These are phyloP conservation scores for Pristionchus maxplancki DNA, from an alignment of 2,888 invertebrate genomes.

Conservation along the genomic window DNA sequence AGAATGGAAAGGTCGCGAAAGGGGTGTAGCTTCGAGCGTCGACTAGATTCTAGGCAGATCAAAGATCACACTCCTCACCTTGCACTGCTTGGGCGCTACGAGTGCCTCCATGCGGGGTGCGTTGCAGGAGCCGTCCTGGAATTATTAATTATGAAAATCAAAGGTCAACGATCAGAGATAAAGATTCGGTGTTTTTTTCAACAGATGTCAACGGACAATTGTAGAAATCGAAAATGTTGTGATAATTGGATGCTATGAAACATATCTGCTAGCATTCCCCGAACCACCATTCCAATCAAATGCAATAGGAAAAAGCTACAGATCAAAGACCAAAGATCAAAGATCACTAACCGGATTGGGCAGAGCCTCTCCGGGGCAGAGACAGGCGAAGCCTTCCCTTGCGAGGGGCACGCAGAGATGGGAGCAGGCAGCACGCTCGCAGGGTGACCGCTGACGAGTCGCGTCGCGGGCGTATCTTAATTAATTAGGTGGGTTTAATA, in stretches of 20 bases:
- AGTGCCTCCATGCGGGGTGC: slow-evolving; percentile 82
- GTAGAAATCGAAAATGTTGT: no score
- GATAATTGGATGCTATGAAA: no score
- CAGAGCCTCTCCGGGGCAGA: slow-evolving; percentile 87
- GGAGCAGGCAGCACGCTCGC: slow-evolving; percentile 87
- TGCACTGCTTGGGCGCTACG: slow-evolving; percentile 83
- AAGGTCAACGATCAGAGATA: no score
- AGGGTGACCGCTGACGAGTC: slow-evolving; percentile 77
- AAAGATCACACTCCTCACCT: slow-evolving; percentile 64
- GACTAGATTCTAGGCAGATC: not conserved
- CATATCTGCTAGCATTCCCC: no score
- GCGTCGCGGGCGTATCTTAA: slow-evolving; percentile 58
- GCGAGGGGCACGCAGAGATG: slow-evolving; percentile 94
- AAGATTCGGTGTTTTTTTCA: no score
- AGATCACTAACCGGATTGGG: slow-evolving; percentile 58
- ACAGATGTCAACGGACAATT: no score
- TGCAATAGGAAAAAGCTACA: no score
- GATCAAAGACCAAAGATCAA: not conserved
- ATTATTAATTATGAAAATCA: not conserved
- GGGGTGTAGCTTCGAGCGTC: not conserved
- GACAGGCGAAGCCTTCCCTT: slow-evolving; percentile 87
- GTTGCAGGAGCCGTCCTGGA: slow-evolving; percentile 71
- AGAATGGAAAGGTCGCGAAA: slow-evolving; percentile 44
- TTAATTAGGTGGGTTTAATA: no score
- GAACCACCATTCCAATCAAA: not conserved